These are phyloP conservation scores for Sminthopsis crassicaudata DNA, from an alignment of 2,113 vertebrate genomes.

Conservation along the genomic window DNA sequence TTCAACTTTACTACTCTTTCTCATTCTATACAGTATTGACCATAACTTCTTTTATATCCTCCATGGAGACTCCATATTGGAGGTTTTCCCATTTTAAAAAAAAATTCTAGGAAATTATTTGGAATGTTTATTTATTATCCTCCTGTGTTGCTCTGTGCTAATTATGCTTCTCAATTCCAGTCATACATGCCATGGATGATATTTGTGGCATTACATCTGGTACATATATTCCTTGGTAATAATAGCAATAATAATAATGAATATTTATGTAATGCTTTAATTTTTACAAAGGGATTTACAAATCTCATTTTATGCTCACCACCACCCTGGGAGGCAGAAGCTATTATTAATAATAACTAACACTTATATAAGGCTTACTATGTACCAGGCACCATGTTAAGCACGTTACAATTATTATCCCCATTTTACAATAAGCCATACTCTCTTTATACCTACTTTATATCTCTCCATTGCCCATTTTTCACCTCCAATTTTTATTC, in stretches of 20 bases:
- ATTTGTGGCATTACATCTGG: not conserved
- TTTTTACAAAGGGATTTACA: not conserved
- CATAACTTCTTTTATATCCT: not conserved
- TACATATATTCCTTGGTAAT: not conserved
- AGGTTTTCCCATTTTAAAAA: not conserved
- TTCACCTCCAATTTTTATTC: not conserved
- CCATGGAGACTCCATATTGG: not conserved
- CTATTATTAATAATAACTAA: not conserved
- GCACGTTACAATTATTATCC: not conserved
- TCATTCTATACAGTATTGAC: not conserved
- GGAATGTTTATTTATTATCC: not conserved
- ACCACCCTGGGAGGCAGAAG: not conserved
- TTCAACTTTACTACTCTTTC: not conserved
- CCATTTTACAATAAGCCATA: not conserved
- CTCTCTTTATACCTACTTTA: not conserved
- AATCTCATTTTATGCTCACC: not conserved
- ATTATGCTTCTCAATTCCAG: not conserved
- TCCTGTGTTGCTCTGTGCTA: not conserved
- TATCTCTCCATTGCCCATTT: not conserved
- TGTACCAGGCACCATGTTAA: not conserved
- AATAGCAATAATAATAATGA: not conserved
- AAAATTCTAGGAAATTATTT: not conserved
- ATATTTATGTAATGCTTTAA: not conserved
- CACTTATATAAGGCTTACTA: not conserved
- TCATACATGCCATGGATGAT: not conserved